phyloP scores from a whole-genome alignment of 2,888 invertebrate genomes.

The Parnassius mnemosyne region DNA sequence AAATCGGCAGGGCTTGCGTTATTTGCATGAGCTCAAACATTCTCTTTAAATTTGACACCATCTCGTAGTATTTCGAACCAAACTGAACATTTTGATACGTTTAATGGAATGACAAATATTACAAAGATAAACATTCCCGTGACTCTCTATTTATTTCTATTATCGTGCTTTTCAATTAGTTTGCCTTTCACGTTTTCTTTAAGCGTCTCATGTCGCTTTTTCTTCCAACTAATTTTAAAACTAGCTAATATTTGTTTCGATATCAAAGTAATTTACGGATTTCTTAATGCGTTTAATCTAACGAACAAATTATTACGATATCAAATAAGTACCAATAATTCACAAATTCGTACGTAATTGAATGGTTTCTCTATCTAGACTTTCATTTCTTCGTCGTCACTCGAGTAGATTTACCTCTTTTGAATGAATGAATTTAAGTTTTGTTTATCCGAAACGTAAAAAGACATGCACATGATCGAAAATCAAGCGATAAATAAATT shows the following conservation, averaged over 20 bases:
- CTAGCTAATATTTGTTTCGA: constrained; percentile 16
- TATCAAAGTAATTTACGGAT: constrained; percentile 25
- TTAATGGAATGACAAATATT: constrained; percentile 63
- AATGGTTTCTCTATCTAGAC: constrained; percentile 25
- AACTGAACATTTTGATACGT: constrained; percentile 54
- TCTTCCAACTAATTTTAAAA: constrained; percentile 18
- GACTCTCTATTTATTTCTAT: constrained; percentile 24
- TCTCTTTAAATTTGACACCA: constrained; percentile 54
- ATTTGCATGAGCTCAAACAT: constrained; percentile 49
- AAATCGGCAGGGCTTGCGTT: constrained; percentile 63
- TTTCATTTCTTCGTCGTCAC: constrained; percentile 26
- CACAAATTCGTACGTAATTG: constrained; percentile 26
- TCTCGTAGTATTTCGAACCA: constrained; percentile 61
- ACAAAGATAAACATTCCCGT: constrained; percentile 24
- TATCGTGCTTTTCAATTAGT: constrained; percentile 25
- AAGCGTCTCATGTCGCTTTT: constrained; percentile 19
- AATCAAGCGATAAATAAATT: constrained; percentile 28
- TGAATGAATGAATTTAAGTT: constrained; percentile 25
- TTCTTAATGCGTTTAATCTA: constrained; percentile 25
- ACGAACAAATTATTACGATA: constrained; percentile 14
- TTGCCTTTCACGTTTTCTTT: constrained; percentile 23
- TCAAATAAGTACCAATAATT: constrained; percentile 25
- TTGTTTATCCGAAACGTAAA: constrained; percentile 28
- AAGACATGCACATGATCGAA: constrained; percentile 26
- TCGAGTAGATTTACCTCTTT: constrained; percentile 14